These are phyloP conservation scores for Asteroscopus sphinx DNA, from an alignment of 2,888 invertebrate species.

Conservation along the genomic window DNA sequence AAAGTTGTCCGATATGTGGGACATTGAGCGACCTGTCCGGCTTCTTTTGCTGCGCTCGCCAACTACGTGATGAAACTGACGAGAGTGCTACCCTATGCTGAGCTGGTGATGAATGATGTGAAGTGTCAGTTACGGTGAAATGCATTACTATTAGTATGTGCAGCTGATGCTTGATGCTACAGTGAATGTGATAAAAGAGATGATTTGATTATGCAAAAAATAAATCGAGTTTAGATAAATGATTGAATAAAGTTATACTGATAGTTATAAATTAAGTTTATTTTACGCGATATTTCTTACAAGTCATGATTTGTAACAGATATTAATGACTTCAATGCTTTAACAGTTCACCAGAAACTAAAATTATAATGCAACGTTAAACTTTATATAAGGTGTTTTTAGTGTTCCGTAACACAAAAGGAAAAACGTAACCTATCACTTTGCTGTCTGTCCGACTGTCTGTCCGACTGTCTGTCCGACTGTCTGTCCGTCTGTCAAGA, in stretches of 20 bases:
- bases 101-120: constrained; percentile 27
- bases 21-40: constrained; percentile 80
- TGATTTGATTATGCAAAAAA: constrained; percentile 13
- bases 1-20: constrained; percentile 89
- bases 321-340: no score
- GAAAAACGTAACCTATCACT: no score
- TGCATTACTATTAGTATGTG: constrained; percentile 11
- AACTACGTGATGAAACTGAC: constrained; percentile 68
- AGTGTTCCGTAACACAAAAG: no score
- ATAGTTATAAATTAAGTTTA: neutral
- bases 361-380: no score
- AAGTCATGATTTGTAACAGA: no score
- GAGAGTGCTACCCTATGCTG: constrained; percentile 68
- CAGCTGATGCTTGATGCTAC: constrained; percentile 7
- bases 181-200: constrained; percentile 20
- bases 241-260: neutral
- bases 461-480: no score
- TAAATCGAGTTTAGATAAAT: constrained; percentile 18
- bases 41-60: constrained; percentile 63
- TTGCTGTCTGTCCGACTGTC: no score
- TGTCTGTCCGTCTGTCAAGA: no score
- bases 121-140: constrained; percentile 16
- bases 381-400: no score
- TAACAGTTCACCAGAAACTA: no score
- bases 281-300: no score